A percentile compares a stretch with the other conserved stretches of the same genome.
These are phyloP conservation scores for Stegodyphus dumicola DNA, from an alignment of 1,140 invertebrate species.

Conservation along the genomic window DNA sequence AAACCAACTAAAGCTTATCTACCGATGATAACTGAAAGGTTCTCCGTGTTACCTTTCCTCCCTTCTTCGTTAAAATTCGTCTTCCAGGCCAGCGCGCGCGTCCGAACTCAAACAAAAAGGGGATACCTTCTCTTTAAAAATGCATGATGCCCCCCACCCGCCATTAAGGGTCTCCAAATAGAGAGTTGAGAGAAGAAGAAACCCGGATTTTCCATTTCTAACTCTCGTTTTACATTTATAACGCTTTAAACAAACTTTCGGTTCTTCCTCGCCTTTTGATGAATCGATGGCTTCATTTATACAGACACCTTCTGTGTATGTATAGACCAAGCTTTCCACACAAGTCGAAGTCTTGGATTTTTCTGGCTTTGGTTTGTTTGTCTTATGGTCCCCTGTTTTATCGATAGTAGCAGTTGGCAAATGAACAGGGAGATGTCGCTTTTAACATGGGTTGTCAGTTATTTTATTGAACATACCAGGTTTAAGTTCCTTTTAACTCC, in stretches of 20 bases:
- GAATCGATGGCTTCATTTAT: slow-evolving; percentile 29
- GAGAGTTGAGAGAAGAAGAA: background rate
- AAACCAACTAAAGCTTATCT: too few species aligned
- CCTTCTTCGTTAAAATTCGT: slow-evolving; percentile 51
- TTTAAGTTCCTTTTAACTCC: too few species aligned
- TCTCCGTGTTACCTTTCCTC: slow-evolving; percentile 29
- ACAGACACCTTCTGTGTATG: background rate
- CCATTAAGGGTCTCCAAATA: slow-evolving; percentile 29
- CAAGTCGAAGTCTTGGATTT: too few species aligned
- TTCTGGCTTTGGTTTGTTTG: too few species aligned
- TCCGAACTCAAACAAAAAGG: slow-evolving; percentile 47
- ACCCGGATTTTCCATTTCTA: slow-evolving; percentile 45
- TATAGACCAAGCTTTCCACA: too few species aligned
- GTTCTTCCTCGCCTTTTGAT: slow-evolving; percentile 12
- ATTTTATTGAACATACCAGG: too few species aligned
- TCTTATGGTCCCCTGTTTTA: too few species aligned
- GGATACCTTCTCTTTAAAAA: slow-evolving; percentile 18
- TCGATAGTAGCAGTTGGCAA: too few species aligned
- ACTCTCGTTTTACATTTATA: slow-evolving; percentile 52
- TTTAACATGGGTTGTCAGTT: too few species aligned
- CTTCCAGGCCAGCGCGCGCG: slow-evolving; percentile 23
- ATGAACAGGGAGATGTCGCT: too few species aligned
- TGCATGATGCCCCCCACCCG: slow-evolving; percentile 10
- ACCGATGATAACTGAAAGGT: slow-evolving; percentile 21
- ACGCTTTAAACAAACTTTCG: slow-evolving; percentile 45